These are phyloP conservation scores for Andrena flavipes DNA, from an alignment of 2,888 invertebrate genomes.

Conservation along the genomic window DNA sequence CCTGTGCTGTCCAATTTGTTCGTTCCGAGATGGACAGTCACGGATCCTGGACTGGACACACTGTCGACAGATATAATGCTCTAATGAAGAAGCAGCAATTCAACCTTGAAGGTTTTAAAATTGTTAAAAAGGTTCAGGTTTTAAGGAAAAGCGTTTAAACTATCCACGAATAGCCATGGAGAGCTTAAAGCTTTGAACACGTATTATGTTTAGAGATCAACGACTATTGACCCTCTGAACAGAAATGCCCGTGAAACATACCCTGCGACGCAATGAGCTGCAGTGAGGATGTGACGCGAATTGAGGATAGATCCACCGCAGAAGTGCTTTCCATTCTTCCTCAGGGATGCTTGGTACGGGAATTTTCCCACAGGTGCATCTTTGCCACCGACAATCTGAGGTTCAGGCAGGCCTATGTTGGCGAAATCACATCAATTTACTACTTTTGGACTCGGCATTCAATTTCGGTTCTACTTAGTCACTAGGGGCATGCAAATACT, in stretches of 20 bases:
- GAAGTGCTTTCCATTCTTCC: constrained; percentile 85
- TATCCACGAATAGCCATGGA: too few species aligned
- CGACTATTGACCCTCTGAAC: too few species aligned
- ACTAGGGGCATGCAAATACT: too few species aligned
- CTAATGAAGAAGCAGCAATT: background rate
- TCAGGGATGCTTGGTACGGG: constrained; percentile 86
- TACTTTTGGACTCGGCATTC: background rate
- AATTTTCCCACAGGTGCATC: constrained; percentile 86
- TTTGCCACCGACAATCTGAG: constrained; percentile 84
- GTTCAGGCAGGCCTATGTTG: constrained; percentile 50
- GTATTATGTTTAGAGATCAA: too few species aligned
- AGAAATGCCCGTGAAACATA: constrained; percentile 63
- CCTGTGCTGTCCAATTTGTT: constrained; percentile 39
- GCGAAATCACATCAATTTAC: background rate
- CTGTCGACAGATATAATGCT: background rate
- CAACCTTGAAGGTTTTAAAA: too few species aligned
- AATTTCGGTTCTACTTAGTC: background rate
- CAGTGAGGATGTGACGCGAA: constrained; percentile 86
- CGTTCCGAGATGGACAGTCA: constrained; percentile 58
- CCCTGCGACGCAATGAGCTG: constrained; percentile 86
- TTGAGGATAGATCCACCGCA: constrained; percentile 87
- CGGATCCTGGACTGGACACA: background rate
- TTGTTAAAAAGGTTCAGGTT: too few species aligned
- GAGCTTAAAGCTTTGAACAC: too few species aligned
- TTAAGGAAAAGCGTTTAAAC: too few species aligned